phyloP scores from a whole-genome alignment of 2,797 vertebrate genomes.

The Sciaenops ocellatus region DNA sequence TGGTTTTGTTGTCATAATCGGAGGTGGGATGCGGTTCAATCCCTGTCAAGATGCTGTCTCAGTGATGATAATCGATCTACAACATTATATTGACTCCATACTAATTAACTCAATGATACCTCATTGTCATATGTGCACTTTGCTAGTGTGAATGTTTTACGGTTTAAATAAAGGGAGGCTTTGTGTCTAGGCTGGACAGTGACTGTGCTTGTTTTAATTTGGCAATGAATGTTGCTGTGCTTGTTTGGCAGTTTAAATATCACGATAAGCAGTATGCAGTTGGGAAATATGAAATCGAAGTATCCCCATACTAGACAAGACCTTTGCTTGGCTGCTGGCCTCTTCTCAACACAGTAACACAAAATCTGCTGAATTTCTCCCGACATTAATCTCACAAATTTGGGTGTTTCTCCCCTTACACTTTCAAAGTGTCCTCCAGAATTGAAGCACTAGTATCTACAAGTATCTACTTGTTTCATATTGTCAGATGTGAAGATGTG shows the following conservation, averaged over 20 bases:
- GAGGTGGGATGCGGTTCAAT: neutral
- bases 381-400: neutral
- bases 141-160: neutral
- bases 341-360: neutral
- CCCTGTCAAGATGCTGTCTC: neutral
- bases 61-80: neutral
- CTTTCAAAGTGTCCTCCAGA: too few species aligned
- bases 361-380: neutral
- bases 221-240: neutral
- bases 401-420: neutral
- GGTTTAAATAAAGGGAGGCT: neutral
- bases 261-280: neutral
- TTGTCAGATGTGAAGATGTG: neutral
- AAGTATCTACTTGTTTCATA: neutral
- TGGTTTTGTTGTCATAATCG: neutral
- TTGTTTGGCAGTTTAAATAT: constrained; percentile 5
- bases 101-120: neutral
- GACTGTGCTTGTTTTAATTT: neutral
- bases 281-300: constrained; percentile 5
- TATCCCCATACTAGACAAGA: neutral
- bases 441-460: too few species aligned
- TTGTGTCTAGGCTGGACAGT: neutral
- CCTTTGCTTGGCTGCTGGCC: neutral
- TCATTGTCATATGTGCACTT: neutral
- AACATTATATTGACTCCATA: neutral